Conservation (phyloP, 2,113 vertebrate species). For the Psettodes erumei region DNA sequence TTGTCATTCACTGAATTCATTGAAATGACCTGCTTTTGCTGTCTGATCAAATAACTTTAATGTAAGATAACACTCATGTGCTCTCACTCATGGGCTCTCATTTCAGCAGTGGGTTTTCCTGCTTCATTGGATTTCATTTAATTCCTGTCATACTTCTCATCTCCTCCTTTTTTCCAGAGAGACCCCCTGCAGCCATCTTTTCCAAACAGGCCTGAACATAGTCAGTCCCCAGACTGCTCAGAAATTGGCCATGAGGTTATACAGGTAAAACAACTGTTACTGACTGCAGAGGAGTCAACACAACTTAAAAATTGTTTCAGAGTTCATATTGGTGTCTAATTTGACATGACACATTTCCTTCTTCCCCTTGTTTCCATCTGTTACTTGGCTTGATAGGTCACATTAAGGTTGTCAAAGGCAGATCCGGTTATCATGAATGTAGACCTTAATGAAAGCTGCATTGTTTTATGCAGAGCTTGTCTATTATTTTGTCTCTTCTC, state of each 20-base stretch:
- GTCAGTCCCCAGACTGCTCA: not conserved
- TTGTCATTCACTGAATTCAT: not conserved
- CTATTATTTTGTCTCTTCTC: too few relatives aligned
- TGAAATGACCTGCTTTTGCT: conserved; percentile 12
- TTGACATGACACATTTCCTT: not conserved
- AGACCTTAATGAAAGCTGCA: too few relatives aligned
- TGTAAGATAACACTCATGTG: not conserved
- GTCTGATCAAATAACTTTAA: conserved; percentile 20
- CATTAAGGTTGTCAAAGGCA: too few relatives aligned
- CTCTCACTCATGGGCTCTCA: conserved; percentile 18
- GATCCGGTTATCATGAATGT: too few relatives aligned
- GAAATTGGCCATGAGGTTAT: not conserved
- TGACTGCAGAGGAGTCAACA: not conserved
- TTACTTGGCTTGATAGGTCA: too few relatives aligned
- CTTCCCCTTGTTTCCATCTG: too few relatives aligned
- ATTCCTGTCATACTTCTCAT: conserved; percentile 32
- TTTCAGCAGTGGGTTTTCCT: conserved; percentile 13
- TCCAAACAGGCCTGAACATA: conserved; percentile 44
- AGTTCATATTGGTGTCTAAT: not conserved
- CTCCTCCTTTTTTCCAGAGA: not conserved
- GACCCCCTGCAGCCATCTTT: conserved; percentile 34
- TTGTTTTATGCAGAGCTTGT: too few relatives aligned
- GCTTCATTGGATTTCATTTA: conserved; percentile 16
- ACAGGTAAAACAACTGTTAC: not conserved
- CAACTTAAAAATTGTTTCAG: too few relatives aligned